Evolutionary conservation across 2,797 vertebrate genomes (phyloP), one percentile per base, ranked within the genome.

Genomic region (Diplodus sargus): DNA sequence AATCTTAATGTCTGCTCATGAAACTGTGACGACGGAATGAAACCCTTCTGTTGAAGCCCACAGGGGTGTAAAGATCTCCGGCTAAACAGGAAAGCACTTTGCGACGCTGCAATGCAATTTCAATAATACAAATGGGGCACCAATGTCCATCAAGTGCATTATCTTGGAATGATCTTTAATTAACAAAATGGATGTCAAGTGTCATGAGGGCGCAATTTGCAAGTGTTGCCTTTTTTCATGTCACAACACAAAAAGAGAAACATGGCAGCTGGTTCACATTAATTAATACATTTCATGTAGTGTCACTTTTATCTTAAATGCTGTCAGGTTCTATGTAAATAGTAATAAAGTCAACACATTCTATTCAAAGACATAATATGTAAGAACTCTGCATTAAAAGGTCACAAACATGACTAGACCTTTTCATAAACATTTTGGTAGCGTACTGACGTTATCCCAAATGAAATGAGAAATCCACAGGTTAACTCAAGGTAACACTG

Each of bases 1-100:
- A 45, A 63, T 67, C 20, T 23, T 49, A n/a, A 69, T 73, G 4
- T 65, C 30, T 20, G 30, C 64, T 63, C 28, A 18, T 60, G 17
- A 60, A 54, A 42, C 30, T 25, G 13, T 18, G 30, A 61, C 42
- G 22, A 10, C 42, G 23, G 39, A 53, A 10, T 58, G 2, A 74
- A 49, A 20, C 5, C 52, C 4, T 39, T 63, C 47, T 59, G 10
- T 2, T 6, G 14, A 64, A 23, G 39, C 11, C 51, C 14, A 20
- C 20, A 18, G 3, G 39, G 14, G 22, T 42, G n/a, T 58, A 43
- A 43, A 51, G 54, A 7, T 3, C 8, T 49, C 54, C 8, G 25
- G 52, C 17, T 25, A 47, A 47, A 64, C 28, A 57, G 34, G 51
- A 45, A 45, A n/a, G 15, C 30, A 63, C 4, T 14, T 34, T 52